These are phyloP conservation scores for Hoplodrina ambigua DNA, from an alignment of 2,888 invertebrate species.

Conservation along the genomic window DNA sequence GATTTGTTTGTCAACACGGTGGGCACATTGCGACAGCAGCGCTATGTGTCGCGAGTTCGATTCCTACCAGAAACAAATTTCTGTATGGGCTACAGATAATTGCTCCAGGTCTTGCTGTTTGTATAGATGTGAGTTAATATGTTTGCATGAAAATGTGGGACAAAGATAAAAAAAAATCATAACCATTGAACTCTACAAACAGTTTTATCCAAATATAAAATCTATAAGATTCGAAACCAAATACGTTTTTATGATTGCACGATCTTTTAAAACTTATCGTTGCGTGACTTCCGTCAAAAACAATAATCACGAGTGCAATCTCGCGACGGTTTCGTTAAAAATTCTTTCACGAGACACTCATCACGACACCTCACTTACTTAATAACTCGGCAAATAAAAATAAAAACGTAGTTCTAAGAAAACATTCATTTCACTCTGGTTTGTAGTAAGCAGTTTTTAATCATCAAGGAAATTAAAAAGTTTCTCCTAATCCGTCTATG, in stretches of 20 bases:
- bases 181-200: background rate
- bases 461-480: slow-evolving; percentile 42
- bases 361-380: slow-evolving; percentile 37
- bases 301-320: slow-evolving; percentile 29
- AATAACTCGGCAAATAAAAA: slow-evolving; percentile 41
- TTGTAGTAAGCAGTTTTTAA: slow-evolving; percentile 10
- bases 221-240: background rate
- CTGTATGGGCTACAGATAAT: too few species aligned
- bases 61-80: too few species aligned
- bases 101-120: too few species aligned
- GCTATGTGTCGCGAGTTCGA: too few species aligned
- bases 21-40: too few species aligned
- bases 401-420: slow-evolving; percentile 43
- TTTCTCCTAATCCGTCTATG: slow-evolving; percentile 42
- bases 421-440: slow-evolving; percentile 50
- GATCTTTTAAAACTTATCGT: slow-evolving; percentile 29
- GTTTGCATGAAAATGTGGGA: too few species aligned
- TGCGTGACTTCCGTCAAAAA: slow-evolving; percentile 59
- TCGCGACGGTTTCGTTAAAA: slow-evolving; percentile 34
- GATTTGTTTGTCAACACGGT: too few species aligned
- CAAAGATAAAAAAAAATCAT: too few species aligned
- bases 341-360: slow-evolving; percentile 49
- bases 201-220: background rate
- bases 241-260: slow-evolving; percentile 6
- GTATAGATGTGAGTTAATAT: too few species aligned